Conservation (phyloP, 2,113 vertebrate genomes). For the Albula glossodonta region DNA sequence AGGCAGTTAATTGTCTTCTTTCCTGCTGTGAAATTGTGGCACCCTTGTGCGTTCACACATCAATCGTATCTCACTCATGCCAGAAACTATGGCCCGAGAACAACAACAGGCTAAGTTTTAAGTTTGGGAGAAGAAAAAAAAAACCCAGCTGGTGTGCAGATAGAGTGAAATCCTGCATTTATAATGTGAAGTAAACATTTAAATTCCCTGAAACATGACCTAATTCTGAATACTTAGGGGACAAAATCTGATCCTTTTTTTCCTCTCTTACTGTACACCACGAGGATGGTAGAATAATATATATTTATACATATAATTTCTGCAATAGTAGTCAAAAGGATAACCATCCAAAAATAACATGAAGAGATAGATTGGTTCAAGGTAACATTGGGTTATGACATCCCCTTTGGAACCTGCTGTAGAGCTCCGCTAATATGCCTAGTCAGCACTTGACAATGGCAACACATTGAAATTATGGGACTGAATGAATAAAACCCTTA, state of each 20-base stretch:
- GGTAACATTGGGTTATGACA: not conserved
- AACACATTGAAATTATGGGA: not conserved
- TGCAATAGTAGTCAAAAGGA: slow-evolving; percentile 24
- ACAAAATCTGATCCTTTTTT: slow-evolving; percentile 50
- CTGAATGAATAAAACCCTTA: no score
- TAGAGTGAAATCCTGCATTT: slow-evolving; percentile 61
- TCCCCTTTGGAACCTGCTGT: not conserved
- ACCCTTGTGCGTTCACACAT: slow-evolving; percentile 19
- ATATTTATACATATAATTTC: slow-evolving; percentile 15
- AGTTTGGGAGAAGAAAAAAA: slow-evolving; percentile 32
- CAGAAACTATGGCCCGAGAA: slow-evolving; percentile 50
- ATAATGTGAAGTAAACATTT: slow-evolving; percentile 57
- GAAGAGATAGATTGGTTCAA: not conserved
- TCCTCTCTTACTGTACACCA: slow-evolving; percentile 43
- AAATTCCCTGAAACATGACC: slow-evolving; percentile 60
- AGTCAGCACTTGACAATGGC: not conserved
- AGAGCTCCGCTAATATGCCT: not conserved
- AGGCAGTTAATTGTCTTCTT: not conserved
- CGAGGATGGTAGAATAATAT: slow-evolving; percentile 19
- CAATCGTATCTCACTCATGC: slow-evolving; percentile 52
- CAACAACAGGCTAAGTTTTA: slow-evolving; percentile 50
- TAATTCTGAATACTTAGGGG: slow-evolving; percentile 64
- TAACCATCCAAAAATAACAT: not conserved
- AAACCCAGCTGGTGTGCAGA: slow-evolving; percentile 52
- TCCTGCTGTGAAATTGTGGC: not conserved